phyloP scores from a whole-genome alignment of 2,113 vertebrate species.

The Chaenogobius annularis region DNA sequence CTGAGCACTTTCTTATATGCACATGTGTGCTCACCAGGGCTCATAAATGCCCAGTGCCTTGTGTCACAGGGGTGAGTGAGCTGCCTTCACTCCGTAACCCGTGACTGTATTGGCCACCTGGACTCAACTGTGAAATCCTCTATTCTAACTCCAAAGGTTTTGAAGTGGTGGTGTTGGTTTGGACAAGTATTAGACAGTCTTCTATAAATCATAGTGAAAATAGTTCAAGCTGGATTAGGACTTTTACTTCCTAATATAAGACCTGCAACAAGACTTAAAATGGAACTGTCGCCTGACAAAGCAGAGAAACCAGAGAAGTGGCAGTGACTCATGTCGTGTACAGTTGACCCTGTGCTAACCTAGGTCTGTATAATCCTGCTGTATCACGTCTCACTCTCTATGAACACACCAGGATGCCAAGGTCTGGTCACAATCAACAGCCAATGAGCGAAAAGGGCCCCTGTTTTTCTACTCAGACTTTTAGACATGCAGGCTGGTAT shows the following conservation, averaged over 20 bases:
- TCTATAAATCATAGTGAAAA: not conserved
- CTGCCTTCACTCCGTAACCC: constrained; percentile 21
- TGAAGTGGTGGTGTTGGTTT: not conserved
- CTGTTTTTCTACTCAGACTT: constrained; percentile 39
- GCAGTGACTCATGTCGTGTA: constrained; percentile 39
- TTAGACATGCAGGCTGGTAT: constrained; percentile 54
- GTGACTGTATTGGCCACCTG: constrained; percentile 19
- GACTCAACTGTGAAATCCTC: constrained; percentile 37
- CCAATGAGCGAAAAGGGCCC: constrained; percentile 47
- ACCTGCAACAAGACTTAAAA: not conserved
- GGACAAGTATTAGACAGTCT: not conserved
- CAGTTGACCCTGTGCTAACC: constrained; percentile 66
- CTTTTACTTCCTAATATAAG: not conserved
- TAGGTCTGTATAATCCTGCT: constrained; percentile 59
- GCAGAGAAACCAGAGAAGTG: constrained; percentile 49
- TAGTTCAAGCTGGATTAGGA: not conserved
- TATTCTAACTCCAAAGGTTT: constrained; percentile 9
- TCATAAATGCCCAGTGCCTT: constrained; percentile 31
- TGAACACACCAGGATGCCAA: constrained; percentile 45
- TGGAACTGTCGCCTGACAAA: constrained; percentile 37
- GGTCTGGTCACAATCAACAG: constrained; percentile 43
- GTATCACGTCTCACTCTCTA: constrained; percentile 46
- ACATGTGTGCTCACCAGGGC: constrained; percentile 24
- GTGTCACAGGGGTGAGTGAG: constrained; percentile 42
- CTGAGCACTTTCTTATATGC: constrained; percentile 21